Base-by-base conservation (phyloP, 2,888 invertebrate species). In the Slavum lentiscoides region DNA sequence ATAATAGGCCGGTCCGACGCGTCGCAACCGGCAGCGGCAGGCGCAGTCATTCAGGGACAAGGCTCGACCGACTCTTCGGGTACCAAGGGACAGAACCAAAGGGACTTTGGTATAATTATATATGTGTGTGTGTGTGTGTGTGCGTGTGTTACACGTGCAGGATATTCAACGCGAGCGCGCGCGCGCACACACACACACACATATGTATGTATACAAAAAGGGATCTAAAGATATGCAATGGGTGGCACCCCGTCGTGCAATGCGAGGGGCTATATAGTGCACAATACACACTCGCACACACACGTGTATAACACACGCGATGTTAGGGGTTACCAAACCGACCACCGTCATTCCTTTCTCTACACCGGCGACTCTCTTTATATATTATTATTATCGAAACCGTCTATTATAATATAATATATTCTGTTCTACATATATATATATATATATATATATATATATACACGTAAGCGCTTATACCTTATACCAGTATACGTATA, bases 221-320 rank as follows among this genome's bases (percentile, higher is more conserved):
- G 77, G 77, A 70, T 80, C 68, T 80, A 70, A 80, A 80, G 77
- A 70, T 80, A 80, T 80, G 77, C 77, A 70, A 80, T 80, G 77
- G 77, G 77, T 64, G 62, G 43, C 11, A 70, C 77, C 77, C 77
- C 77, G 77, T 72, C 64, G 69, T 70, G 70, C 17, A 55, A 55
- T 21, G 49, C 49, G 64, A 64, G 77, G 64, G 62, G 55, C 30
- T 30, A 30, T 30, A 30, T 30, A 30, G 30, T 30, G 30, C 30
- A 30, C 55, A 70, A 49, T 77, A 69, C 59, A 43, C 58, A 43
- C 49, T 8, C 58, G 2, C 7, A 53, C 43, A 19, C 23, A 15
- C 58, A 7, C 7, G 30, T 39, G 9, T 21, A 43, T 43, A 30
- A 61, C 49, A 9, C n/a, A n/a, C 70, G n/a, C 72, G 21, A 21